These are phyloP conservation scores for Venustaconcha ellipsiformis DNA, from an alignment of 1,140 invertebrate species.

Conservation along the genomic window DNA sequence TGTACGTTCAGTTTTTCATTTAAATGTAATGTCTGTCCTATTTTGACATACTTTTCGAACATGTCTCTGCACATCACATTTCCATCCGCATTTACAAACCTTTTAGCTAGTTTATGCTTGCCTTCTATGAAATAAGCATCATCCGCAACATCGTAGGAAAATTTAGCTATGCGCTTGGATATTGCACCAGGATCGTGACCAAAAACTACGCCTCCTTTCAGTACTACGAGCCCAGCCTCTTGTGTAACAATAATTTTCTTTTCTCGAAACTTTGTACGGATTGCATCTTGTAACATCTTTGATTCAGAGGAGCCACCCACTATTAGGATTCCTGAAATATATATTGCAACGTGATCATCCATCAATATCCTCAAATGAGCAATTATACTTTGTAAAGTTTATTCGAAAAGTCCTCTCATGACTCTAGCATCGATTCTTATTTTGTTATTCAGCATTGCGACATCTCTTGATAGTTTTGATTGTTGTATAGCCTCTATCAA, in stretches of 20 bases:
- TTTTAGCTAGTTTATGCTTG: background rate
- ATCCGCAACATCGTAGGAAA: slow-evolving; percentile 8
- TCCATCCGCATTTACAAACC: too few relatives aligned
- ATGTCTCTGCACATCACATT: too few relatives aligned
- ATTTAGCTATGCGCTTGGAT: slow-evolving; percentile 5
- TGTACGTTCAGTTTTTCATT: too few relatives aligned
- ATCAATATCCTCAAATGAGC: slow-evolving; percentile 2
- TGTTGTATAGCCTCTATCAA: background rate
- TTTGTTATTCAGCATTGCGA: background rate
- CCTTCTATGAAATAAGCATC: background rate
- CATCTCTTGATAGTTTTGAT: background rate
- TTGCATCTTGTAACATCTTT: slow-evolving; percentile 7
- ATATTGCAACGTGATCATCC: background rate
- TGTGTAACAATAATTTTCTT: slow-evolving; percentile 7
- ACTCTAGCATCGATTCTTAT: background rate
- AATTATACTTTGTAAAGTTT: slow-evolving; percentile 4
- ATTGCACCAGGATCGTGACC: slow-evolving; percentile 14
- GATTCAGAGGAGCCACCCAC: slow-evolving; percentile 22
- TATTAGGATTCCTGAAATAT: slow-evolving; percentile 1
- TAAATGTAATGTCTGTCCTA: too few relatives aligned
- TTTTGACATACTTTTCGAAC: too few relatives aligned
- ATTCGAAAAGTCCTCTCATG: slow-evolving; percentile 2
- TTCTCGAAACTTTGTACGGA: background rate
- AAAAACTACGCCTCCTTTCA: slow-evolving; percentile 14
- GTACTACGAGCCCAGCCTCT: slow-evolving; percentile 8